Conservation (phyloP, 2,888 invertebrate species). For the Petrolisthes cinctipes region DNA sequence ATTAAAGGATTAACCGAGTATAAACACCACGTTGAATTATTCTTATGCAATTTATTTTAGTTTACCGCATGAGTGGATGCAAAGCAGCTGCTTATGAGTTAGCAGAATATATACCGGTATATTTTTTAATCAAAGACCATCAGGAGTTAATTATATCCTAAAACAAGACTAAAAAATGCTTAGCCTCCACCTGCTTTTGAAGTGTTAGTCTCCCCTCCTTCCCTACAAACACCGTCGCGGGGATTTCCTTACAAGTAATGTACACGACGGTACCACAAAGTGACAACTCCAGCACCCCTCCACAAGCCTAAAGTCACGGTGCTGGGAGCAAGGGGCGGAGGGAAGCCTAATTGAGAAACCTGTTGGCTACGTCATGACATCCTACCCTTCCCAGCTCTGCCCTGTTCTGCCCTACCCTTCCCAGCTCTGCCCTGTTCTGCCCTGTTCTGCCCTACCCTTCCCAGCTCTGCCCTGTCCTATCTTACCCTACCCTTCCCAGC, state of each 20-base stretch:
- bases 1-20: too few species aligned
- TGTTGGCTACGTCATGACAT: conserved; percentile 27
- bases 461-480: background rate
- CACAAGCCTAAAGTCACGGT: conserved; percentile 36
- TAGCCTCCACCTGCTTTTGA: too few species aligned
- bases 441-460: background rate
- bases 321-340: background rate
- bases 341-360: conserved; percentile 34
- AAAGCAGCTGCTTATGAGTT: too few species aligned
- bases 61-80: too few species aligned
- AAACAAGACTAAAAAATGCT: too few species aligned
- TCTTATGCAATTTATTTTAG: too few species aligned
- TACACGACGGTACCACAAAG: too few species aligned
- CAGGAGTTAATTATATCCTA: too few species aligned
- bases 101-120: too few species aligned
- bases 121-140: too few species aligned
- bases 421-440: background rate
- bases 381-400: background rate
- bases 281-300: background rate
- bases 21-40: too few species aligned
- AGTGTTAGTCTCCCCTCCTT: background rate
- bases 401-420: background rate
- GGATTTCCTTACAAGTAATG: too few species aligned
- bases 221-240: background rate
- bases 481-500: background rate